Percentiles rank a stretch among this genome's conserved stretches.
phyloP scores from a whole-genome alignment of 2,888 invertebrate genomes.

The Geophilus truncorum region DNA sequence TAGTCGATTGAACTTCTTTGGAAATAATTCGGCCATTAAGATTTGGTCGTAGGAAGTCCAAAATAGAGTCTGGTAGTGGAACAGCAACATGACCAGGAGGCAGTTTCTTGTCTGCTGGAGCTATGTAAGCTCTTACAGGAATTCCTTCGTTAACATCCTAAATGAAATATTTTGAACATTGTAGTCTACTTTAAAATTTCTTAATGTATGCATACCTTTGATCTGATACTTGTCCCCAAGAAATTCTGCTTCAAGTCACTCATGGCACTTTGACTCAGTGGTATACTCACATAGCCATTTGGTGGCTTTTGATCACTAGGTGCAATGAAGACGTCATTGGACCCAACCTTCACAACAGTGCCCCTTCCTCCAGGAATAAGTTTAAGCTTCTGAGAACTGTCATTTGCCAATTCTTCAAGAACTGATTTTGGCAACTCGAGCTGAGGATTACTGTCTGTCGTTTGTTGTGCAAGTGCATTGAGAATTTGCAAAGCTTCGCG shows the following conservation, averaged over 20 bases:
- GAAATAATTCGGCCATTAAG: background rate
- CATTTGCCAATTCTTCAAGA: conserved; percentile 28
- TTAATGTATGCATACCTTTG: background rate
- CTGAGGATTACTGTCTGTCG: background rate
- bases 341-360: conserved; percentile 9
- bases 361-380: background rate
- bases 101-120: conserved; percentile 29
- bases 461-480: too few relatives aligned
- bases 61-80: conserved; percentile 31
- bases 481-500: conserved; percentile 29
- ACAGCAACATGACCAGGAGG: conserved; percentile 33
- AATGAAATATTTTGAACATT: background rate
- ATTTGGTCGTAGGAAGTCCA: background rate
- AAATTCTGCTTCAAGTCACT: conserved; percentile 30
- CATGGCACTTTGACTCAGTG: conserved; percentile 3
- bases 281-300: conserved; percentile 32
- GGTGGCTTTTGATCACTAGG: conserved; percentile 31
- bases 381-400: conserved; percentile 9
- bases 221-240: background rate
- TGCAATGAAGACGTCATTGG: conserved; percentile 33
- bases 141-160: conserved; percentile 25
- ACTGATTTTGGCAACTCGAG: conserved; percentile 31
- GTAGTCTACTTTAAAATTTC: too few relatives aligned
- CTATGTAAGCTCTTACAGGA: conserved; percentile 32
- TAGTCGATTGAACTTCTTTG: background rate